Base-by-base conservation (phyloP, 1,140 invertebrate species). In the Cepaea nemoralis region DNA sequence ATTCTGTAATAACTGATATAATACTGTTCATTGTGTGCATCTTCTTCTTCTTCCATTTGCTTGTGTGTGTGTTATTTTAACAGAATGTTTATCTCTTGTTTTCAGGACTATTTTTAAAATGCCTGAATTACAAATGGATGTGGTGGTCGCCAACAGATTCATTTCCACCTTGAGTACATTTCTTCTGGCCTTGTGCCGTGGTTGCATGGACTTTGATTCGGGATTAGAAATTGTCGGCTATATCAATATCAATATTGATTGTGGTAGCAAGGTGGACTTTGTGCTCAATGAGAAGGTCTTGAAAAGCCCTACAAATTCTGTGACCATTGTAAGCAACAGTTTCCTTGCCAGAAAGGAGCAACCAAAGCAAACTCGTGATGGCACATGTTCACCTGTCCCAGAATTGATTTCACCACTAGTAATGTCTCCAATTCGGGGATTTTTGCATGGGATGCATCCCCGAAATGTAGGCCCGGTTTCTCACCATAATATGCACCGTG, bases 271-370 rank as follows among this genome's bases (percentile, higher is more conserved):
- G 40, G 55, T 84, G 22, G 80, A 84, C 50, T 84, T 82, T 80
- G 80, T 84, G 0, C 71, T 84, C 1, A 84, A 78, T 77, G 83
- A 84, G 71, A 84, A 82, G 66, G 77, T 84, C 40, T 73, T 59
- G 35, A 84, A 84, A 39, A 84, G 71, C 63, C 70, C 42, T 27
- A 45, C 75, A 45, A 82, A 81, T 74, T 82, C 83, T 27, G 63
- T 76, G 42, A 82, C 80, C 22, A 82, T 84, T 80, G 39, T 82
- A 33, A 84, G 83, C 63, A 84, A 84, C 55, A 84, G 83, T 48
- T 84, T 82, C 39, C 80, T 74, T 84, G 83, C 83, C 27, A 69
- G 77, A 73, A 80, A 80, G 59, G 78, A 69, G n/a, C 48, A 67
- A 33, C 40, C 12, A n/a, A 59, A 59, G 66, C 40, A 63, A 33